A percentile compares a stretch with the other conserved stretches of the same genome.
Conservation (phyloP, 2,797 vertebrate genomes). For the Austrolebias charrua region DNA sequence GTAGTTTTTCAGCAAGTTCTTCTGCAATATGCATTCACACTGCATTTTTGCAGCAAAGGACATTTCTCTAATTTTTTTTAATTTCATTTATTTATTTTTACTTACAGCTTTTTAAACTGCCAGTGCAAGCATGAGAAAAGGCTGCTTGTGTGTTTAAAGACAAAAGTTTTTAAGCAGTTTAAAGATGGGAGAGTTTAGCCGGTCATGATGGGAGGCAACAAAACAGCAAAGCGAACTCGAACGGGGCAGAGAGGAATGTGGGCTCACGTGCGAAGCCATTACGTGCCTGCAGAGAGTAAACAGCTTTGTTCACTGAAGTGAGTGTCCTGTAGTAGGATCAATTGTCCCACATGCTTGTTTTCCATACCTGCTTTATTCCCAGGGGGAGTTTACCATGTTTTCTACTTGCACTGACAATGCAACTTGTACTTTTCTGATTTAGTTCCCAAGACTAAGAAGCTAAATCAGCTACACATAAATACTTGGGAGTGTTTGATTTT, state of each 20-base stretch:
- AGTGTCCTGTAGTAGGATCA: constrained; percentile 45
- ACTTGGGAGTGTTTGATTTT: background rate
- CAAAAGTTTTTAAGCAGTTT: constrained; percentile 9
- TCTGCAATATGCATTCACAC: no score
- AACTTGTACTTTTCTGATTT: background rate
- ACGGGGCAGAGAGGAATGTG: constrained; percentile 14
- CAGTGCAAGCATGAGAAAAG: no score
- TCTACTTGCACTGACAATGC: no score
- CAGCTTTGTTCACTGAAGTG: constrained; percentile 51
- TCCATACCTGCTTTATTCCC: constrained; percentile 2
- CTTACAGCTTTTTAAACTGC: constrained; percentile 2
- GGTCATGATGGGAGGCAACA: constrained; percentile 1
- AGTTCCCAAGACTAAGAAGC: constrained; percentile 8
- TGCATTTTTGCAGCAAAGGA: no score
- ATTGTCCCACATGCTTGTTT: constrained; percentile 33
- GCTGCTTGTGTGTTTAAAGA: background rate
- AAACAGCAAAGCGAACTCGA: constrained; percentile 8
- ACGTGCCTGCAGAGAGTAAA: constrained; percentile 47
- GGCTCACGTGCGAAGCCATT: constrained; percentile 32
- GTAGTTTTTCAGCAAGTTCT: no score
- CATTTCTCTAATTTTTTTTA: background rate
- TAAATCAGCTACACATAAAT: constrained; percentile 1
- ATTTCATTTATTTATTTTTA: no score
- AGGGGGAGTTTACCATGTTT: no score
- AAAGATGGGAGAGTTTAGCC: constrained; percentile 14